A percentile compares a stretch with the other conserved stretches of the same genome.
Conservation (phyloP, 2,797 vertebrate species). For the Perodicticus potto region DNA sequence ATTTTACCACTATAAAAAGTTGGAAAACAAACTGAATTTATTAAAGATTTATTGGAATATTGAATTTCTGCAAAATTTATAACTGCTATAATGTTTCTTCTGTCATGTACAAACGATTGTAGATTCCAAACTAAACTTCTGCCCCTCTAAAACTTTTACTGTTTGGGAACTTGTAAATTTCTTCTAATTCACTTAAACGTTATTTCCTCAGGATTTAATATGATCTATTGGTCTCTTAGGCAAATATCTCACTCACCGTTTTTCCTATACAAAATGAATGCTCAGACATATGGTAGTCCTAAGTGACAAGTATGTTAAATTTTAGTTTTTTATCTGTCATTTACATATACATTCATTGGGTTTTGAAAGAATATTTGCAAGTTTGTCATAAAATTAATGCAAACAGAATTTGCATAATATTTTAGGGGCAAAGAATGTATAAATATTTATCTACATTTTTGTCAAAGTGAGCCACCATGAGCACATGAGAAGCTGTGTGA, state of each 20-base stretch:
- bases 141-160: background rate
- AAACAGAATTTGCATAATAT: background rate
- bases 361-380: background rate
- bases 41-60: background rate
- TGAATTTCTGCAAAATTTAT: background rate
- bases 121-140: background rate
- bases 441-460: background rate
- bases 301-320: background rate
- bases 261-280: background rate
- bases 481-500: background rate
- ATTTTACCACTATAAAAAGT: background rate
- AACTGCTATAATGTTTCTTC: background rate
- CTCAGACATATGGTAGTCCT: background rate
- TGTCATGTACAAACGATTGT: background rate
- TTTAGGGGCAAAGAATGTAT: background rate
- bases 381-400: conserved; percentile 14
- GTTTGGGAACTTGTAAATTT: background rate
- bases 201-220: background rate
- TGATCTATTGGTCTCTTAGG: conserved; percentile 17
- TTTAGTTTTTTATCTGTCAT: conserved; percentile 30
- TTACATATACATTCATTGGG: background rate
- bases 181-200: background rate
- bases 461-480: background rate
- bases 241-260: background rate
- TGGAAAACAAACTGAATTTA: background rate